Evolutionary conservation across 2,113 vertebrate genomes (phyloP), one percentile per base, ranked within the genome.

Genomic region (Zosterops borbonicus): DNA sequence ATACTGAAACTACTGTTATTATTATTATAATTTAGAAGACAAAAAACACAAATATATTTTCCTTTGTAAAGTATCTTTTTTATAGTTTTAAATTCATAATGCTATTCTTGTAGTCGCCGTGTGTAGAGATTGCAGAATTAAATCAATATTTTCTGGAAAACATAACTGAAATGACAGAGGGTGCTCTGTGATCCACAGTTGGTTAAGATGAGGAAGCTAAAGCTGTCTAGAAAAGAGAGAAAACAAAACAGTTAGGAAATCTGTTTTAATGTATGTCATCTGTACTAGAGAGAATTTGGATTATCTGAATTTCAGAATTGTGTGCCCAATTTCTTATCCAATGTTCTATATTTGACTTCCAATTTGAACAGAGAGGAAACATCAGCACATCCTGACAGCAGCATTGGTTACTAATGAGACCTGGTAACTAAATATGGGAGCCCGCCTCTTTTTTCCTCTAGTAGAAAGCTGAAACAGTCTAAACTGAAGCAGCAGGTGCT

Each of bases 131-230:
- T 63, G 33, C 52, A 86, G 65, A 92, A 94, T 87, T 79, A 87
- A 92, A 87, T 90, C 39, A 37, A n/a, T 78, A 49, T 53, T 92
- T 94, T 50, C 31, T 87, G n/a, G 55, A 69, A 87, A 92, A 68
- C 12, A 23, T 58, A 78, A 21, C 27, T 78, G 65, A 86, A 92
- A 86, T 86, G 29, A 56, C 52, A 68, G 37, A 82, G 33, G 22
- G 5, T 3, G 6, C 35, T 31, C 49, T 69, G 70, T 68, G 49
- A 31, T 92, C 44, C 59, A 87, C 49, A 74, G 49, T 59, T 90
- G 50, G 13, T 64, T 69, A 87, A 78, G 86, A 27, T 52, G 49
- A 89, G 28, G 69, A 92, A 81, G 19, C 41, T 76, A 67, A 81
- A 81, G 46, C 29, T 89, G 28, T 24, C 41, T 60, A 46, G 69